These are phyloP conservation scores for Trichoplusia ni DNA, from an alignment of 1,140 invertebrate species.

Conservation along the genomic window DNA sequence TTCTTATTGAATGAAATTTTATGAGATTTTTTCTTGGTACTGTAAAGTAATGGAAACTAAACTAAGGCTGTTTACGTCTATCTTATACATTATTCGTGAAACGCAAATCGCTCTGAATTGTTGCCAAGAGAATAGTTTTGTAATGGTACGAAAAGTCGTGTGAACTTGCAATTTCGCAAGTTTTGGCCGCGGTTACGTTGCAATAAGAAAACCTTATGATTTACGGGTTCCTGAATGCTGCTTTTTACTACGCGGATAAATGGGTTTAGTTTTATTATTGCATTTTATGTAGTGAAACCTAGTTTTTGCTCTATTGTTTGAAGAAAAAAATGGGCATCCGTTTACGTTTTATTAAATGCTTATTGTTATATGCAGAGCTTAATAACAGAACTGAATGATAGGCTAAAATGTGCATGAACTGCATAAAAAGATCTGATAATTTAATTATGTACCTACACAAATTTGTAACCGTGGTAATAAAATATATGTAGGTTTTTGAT, in stretches of 20 bases:
- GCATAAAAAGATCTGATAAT: too few species aligned
- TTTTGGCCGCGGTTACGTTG: slow-evolving; percentile 11
- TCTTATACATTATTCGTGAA: not conserved
- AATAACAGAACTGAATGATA: too few species aligned
- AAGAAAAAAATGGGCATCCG: too few species aligned
- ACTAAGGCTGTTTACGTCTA: not conserved
- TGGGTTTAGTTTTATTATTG: not conserved
- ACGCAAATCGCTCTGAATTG: not conserved
- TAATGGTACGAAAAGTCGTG: not conserved
- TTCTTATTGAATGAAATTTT: too few species aligned
- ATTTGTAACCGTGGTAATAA: too few species aligned
- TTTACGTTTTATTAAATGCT: not conserved
- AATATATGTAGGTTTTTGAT: too few species aligned
- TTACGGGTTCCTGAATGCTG: not conserved
- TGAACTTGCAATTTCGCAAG: not conserved
- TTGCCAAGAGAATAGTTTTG: slow-evolving; percentile 18
- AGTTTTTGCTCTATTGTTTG: too few species aligned
- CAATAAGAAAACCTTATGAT: slow-evolving; percentile 14
- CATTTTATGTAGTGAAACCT: not conserved
- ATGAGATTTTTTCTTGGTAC: too few species aligned
- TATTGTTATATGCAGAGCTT: too few species aligned
- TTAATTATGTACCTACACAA: too few species aligned
- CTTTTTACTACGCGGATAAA: not conserved
- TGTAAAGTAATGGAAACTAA: too few species aligned
- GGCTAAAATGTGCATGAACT: too few species aligned